phyloP scores from a whole-genome alignment of 1,140 invertebrate genomes.

The Lepidurus arcticus region DNA sequence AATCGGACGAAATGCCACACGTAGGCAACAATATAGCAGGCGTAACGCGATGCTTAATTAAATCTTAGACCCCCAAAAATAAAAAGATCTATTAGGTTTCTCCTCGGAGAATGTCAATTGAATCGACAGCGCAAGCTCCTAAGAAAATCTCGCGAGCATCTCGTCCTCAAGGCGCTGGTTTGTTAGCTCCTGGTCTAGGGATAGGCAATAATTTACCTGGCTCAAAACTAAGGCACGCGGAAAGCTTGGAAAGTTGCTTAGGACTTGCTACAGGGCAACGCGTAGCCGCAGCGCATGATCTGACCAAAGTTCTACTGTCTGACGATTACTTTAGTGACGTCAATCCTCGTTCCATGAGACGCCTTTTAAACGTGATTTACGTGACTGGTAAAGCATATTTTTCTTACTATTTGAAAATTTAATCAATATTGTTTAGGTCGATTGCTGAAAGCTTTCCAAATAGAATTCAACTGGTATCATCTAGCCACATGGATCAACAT shows the following conservation, averaged over 20 bases:
- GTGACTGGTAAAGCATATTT: conserved; percentile 64
- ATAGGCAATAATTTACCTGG: conserved; percentile 33
- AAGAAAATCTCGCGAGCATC: conserved; percentile 30
- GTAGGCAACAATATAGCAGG: background rate
- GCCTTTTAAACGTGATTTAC: conserved; percentile 96
- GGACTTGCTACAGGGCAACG: conserved; percentile 46
- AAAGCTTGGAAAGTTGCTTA: conserved; percentile 82
- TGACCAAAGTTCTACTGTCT: conserved; percentile 79
- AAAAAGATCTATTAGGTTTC: conserved; percentile 28
- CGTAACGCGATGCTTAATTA: background rate
- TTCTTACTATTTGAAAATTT: background rate
- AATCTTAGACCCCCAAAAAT: background rate
- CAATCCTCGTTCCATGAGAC: conserved; percentile 90
- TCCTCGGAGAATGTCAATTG: conserved; percentile 32
- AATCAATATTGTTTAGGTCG: conserved; percentile 57
- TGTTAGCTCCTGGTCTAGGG: background rate
- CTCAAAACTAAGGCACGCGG: conserved; percentile 51
- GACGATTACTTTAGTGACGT: conserved; percentile 97
- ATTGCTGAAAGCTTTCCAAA: conserved; percentile 93
- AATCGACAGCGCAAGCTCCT: conserved; percentile 25
- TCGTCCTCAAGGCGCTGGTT: conserved; percentile 36
- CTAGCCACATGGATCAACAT: conserved; percentile 96
- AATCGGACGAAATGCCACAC: conserved; percentile 29
- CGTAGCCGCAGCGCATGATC: conserved; percentile 60
- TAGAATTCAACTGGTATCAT: conserved; percentile 98